These are phyloP conservation scores for Saccopteryx bilineata DNA, from an alignment of 2,113 vertebrate species.

Conservation along the genomic window DNA sequence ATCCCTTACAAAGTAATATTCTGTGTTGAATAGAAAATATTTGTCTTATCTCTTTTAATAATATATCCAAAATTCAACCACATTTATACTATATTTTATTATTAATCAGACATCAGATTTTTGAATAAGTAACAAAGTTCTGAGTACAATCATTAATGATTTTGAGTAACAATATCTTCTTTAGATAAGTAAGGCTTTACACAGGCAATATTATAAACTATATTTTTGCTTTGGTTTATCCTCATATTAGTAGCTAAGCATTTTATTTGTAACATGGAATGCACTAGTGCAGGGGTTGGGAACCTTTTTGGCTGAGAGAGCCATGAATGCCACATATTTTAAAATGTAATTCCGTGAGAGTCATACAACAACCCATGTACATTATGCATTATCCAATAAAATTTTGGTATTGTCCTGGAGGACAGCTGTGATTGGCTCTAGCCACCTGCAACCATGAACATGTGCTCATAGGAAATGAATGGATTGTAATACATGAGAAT, in stretches of 20 bases:
- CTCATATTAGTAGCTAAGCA: neutral
- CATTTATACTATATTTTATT: neutral
- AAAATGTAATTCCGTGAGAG: too few species aligned
- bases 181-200: neutral
- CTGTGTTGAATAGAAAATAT: constrained; percentile 8
- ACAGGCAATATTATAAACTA: neutral
- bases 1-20: neutral
- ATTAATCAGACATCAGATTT: neutral
- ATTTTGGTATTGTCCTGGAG: too few species aligned
- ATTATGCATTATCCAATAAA: too few species aligned
- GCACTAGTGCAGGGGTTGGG: too few species aligned
- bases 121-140: constrained; percentile 26
- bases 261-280: neutral
- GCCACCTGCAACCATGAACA: too few species aligned
- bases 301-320: too few species aligned
- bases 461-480: too few species aligned
- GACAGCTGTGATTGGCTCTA: too few species aligned
- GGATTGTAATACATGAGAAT: too few species aligned
- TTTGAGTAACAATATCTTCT: neutral
- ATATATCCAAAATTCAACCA: neutral
- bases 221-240: neutral
- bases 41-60: constrained; percentile 25
- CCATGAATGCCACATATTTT: too few species aligned
- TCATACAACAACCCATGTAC: too few species aligned
- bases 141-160: neutral